These are phyloP conservation scores for Mobula hypostoma DNA, from an alignment of 2,113 vertebrate species.

Conservation along the genomic window DNA sequence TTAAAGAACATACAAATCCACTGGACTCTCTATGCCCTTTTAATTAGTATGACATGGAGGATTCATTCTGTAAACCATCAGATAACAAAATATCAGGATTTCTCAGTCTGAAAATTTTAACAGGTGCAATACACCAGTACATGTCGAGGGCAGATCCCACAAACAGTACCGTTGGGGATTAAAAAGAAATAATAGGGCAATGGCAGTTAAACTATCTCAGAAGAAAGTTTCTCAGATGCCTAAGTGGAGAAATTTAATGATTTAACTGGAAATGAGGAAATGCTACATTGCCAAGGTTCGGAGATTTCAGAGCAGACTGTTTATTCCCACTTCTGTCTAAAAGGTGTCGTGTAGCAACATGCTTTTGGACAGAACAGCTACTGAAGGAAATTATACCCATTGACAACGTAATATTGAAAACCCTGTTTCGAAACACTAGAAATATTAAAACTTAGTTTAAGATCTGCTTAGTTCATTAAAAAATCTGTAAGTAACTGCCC, in stretches of 20 bases:
- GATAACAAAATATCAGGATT: not conserved
- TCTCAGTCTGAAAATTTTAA: not conserved
- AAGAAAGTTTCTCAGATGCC: not conserved
- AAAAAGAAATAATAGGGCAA: not conserved
- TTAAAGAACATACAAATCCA: conserved; percentile 35
- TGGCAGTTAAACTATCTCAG: not conserved
- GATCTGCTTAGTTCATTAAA: not conserved
- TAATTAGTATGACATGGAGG: not conserved
- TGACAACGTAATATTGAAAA: not conserved
- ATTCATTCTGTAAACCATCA: conserved; percentile 23
- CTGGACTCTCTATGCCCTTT: conserved; percentile 20
- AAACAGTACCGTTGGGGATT: not conserved
- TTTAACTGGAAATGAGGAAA: not conserved
- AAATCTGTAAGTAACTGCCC: not conserved
- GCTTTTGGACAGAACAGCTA: not conserved
- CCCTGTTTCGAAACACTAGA: too few species aligned
- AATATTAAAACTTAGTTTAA: not conserved
- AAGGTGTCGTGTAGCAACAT: not conserved
- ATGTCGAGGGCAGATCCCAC: not conserved
- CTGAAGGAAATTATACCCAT: not conserved
- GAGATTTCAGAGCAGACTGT: not conserved
- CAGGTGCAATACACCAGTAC: not conserved
- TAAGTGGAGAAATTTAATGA: not conserved
- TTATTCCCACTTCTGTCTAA: not conserved
- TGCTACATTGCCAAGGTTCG: not conserved